Evolutionary conservation across 2,797 vertebrate species (phyloP).

Genomic region (Helarctos malayanus): DNA sequence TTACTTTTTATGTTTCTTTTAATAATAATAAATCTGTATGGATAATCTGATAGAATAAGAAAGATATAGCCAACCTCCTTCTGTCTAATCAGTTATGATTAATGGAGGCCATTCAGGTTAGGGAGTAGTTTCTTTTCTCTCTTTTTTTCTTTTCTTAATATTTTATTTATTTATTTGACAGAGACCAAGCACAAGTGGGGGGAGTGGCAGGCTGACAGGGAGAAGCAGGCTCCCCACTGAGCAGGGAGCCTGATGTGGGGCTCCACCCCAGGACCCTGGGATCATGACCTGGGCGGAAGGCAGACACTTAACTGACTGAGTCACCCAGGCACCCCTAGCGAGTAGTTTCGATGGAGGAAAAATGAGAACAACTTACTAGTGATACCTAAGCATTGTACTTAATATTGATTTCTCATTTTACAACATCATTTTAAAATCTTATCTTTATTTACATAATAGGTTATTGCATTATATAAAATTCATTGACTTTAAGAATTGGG

Average conservation of each 20-base stretch:
- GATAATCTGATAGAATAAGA: background rate
- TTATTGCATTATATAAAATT: background rate
- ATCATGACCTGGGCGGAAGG: background rate
- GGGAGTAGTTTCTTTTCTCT: background rate
- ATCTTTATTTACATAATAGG: background rate
- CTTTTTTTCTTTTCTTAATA: background rate
- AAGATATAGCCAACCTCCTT: background rate
- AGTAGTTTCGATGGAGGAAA: background rate
- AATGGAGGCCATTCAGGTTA: background rate
- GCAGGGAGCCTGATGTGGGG: background rate
- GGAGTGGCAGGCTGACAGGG: background rate
- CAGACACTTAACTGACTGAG: background rate
- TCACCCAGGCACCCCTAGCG: background rate
- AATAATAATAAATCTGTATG: background rate
- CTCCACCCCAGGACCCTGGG: background rate
- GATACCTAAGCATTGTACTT: background rate
- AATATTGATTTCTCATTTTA: slow-evolving; percentile 55
- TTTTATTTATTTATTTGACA: background rate
- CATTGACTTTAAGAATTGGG: background rate
- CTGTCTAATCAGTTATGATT: background rate
- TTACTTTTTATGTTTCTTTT: slow-evolving; percentile 54
- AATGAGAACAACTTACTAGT: background rate
- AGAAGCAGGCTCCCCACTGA: background rate
- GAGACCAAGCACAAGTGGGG: background rate
- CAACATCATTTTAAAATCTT: slow-evolving; percentile 3